phyloP scores from a whole-genome alignment of 2,113 vertebrate species.

The Oreamnos americanus region DNA sequence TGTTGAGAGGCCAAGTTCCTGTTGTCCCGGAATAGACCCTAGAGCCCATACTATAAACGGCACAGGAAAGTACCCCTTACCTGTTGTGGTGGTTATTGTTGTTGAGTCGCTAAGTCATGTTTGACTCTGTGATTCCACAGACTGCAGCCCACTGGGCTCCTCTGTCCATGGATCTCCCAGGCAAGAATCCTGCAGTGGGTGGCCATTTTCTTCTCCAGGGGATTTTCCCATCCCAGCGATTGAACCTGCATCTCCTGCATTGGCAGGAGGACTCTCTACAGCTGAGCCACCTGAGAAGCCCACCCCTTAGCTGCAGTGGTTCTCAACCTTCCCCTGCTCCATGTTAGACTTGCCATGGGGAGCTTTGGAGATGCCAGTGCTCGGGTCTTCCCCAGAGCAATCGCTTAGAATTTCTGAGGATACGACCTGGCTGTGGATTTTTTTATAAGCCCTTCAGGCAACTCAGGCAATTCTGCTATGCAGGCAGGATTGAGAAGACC shows the following conservation, averaged over 20 bases:
- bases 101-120: background rate
- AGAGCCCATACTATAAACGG: background rate
- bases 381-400: background rate
- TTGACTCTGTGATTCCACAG: background rate
- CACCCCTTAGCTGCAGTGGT: background rate
- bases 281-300: background rate
- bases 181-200: background rate
- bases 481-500: background rate
- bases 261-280: background rate
- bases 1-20: accelerated
- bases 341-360: background rate
- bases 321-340: background rate
- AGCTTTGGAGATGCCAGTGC: background rate
- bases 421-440: background rate
- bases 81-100: background rate
- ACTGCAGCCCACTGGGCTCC: background rate
- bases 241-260: background rate
- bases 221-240: background rate
- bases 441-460: background rate
- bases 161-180: background rate
- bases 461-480: background rate
- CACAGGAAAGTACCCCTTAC: background rate
- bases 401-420: background rate
- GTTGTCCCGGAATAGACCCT: background rate
- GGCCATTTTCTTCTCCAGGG: background rate